Evolutionary conservation across 2,797 vertebrate species (phyloP).

Genomic region (Sitta carolinensis): DNA sequence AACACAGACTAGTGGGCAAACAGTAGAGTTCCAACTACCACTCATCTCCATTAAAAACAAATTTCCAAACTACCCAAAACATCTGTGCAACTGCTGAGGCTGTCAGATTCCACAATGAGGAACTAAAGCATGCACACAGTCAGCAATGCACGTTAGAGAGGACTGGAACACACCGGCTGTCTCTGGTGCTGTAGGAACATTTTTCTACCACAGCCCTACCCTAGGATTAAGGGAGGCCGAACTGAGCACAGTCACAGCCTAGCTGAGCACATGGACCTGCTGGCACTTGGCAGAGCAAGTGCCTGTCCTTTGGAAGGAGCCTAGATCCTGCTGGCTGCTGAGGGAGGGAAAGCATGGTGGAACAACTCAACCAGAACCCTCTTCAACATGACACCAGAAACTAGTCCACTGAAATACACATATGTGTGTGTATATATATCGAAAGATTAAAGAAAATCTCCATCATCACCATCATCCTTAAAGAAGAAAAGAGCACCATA

Average conservation of each 20-base stretch:
- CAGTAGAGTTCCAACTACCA: not conserved
- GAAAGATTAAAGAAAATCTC: not conserved
- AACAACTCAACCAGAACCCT: not conserved
- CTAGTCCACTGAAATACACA: not conserved
- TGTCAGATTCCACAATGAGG: not conserved
- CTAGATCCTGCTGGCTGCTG: not conserved
- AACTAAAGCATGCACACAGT: not conserved
- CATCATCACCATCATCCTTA: not conserved
- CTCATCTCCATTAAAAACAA: not conserved
- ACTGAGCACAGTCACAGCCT: not conserved
- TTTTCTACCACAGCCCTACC: not conserved
- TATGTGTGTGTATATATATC: accelerated
- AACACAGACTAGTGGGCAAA: not conserved
- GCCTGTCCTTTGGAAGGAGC: not conserved
- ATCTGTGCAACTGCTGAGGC: not conserved
- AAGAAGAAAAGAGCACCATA: not conserved
- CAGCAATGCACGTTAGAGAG: not conserved
- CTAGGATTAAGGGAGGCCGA: not conserved
- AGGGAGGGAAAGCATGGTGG: not conserved
- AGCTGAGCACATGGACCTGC: not conserved
- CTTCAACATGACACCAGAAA: not conserved
- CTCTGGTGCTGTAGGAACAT: not conserved
- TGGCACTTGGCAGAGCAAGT: not conserved
- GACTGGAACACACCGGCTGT: accelerated
- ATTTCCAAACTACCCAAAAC: not conserved